Evolutionary conservation across 2,113 vertebrate species (phyloP).

Genomic region (Megaptera novaeangliae): DNA sequence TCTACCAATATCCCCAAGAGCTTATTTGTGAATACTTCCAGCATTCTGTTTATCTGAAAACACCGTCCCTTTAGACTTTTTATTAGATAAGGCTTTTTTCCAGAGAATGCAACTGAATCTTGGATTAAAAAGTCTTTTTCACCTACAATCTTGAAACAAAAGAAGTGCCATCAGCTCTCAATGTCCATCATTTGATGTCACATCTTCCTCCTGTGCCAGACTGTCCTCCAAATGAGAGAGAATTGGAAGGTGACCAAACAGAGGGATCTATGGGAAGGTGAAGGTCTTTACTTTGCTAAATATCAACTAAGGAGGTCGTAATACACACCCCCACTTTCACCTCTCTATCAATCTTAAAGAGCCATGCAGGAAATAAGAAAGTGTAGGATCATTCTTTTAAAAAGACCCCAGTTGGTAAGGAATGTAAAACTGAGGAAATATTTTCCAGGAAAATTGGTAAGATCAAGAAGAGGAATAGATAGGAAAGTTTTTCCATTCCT

Average conservation of each 20-base stretch:
- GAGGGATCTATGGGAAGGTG: too few species aligned
- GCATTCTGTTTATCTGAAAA: not conserved
- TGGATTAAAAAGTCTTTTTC: constrained; percentile 15
- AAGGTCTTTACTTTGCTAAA: not conserved
- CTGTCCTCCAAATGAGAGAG: not conserved
- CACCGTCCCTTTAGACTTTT: not conserved
- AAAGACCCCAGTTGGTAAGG: not conserved
- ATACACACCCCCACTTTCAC: not conserved
- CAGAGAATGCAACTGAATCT: not conserved
- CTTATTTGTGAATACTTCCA: not conserved
- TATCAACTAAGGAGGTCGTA: not conserved
- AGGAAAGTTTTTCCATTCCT: not conserved
- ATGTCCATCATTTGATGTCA: not conserved
- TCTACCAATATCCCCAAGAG: not conserved
- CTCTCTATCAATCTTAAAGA: not conserved
- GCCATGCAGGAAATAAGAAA: not conserved
- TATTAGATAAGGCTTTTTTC: not conserved
- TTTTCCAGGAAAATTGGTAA: not conserved
- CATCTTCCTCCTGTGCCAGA: not conserved
- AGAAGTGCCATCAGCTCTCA: not conserved
- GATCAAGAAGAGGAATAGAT: not conserved
- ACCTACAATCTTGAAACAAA: not conserved
- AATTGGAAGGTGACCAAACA: not conserved
- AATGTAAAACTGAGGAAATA: not conserved
- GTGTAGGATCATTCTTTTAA: not conserved